Percentiles rank a stretch among this genome's conserved stretches.
Conservation (phyloP, 2,888 invertebrate species). For the Tetranychus truncatus region DNA sequence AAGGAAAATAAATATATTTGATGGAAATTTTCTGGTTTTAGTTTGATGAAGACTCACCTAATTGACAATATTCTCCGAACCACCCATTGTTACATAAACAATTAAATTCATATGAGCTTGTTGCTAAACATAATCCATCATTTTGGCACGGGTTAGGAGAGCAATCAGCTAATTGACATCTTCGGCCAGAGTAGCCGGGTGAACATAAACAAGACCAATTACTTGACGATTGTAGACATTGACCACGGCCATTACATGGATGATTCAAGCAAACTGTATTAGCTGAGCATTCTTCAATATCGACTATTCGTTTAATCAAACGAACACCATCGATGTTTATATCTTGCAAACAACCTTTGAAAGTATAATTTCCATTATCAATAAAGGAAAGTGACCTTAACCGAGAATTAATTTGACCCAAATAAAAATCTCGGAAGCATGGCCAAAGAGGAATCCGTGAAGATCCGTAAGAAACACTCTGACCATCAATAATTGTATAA, state of each 20-base stretch:
- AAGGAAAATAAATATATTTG: neutral
- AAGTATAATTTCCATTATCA: neutral
- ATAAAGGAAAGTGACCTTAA: neutral
- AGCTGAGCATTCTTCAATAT: neutral
- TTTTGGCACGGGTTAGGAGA: neutral
- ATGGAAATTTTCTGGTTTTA: neutral
- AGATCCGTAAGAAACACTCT: neutral
- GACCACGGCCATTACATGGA: neutral
- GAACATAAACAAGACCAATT: neutral
- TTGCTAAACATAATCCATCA: neutral
- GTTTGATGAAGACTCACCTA: neutral
- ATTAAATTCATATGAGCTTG: neutral
- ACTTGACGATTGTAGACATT: neutral
- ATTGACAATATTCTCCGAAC: neutral
- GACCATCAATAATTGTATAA: neutral
- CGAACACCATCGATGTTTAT: neutral
- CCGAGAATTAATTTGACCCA: neutral
- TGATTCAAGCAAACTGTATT: neutral
- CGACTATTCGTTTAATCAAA: neutral
- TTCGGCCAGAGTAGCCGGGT: neutral
- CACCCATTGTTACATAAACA: neutral
- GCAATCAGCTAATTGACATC: neutral
- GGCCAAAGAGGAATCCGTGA: neutral
- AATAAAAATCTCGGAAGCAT: neutral
- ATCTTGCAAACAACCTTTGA: neutral